Base-by-base conservation (phyloP, 2,113 vertebrate genomes). In the Smithornis capensis region DNA sequence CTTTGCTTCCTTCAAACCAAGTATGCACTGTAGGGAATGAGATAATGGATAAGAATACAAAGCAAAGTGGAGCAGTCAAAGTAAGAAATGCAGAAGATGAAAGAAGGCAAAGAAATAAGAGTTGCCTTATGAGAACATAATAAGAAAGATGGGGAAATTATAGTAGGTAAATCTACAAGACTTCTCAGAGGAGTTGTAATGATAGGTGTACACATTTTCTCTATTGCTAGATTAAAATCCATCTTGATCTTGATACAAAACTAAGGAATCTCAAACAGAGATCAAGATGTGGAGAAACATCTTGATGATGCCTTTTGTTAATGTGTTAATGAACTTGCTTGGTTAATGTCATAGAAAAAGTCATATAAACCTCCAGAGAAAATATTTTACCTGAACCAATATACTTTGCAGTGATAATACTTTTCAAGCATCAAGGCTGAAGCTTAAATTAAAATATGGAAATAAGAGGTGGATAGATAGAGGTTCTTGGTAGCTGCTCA, bases 391-490 rank as follows among this genome's bases (percentile, higher is more conserved):
- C 27, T 84, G 31, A 91, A 67, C 65, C 59, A 85, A 28, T 82
- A 29, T 74, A 42, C 67, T 76, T 91, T 70, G 37, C 31, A 50
- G 71, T 69, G 65, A 59, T 83, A 94, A 92, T 68, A 40, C 56
- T 94, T 94, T 93, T 96, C 85, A 93, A n/a, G n/a, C n/a, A n/a
- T n/a, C n/a, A 79, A 96, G 83, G 78, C 85, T 95, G 86, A 94
- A 94, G 74, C 64, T 47, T 75, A 71, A 93, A 96, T 95, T 96
- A 94, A 94, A 90, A 93, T 91, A 94, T 92, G 83, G 94, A 96
- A 95, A 92, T 83, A 94, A 94, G 90, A 86, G 75, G 90, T 90
- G 90, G 57, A 71, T 90, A 94, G 59, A 28, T 83, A 57, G 40
- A 9, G 35, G 29, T 93, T 89, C 80, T 92, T 92, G 86, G 89